These are phyloP conservation scores for Stegostoma tigrinum DNA, from an alignment of 2,113 vertebrate species.

Conservation along the genomic window DNA sequence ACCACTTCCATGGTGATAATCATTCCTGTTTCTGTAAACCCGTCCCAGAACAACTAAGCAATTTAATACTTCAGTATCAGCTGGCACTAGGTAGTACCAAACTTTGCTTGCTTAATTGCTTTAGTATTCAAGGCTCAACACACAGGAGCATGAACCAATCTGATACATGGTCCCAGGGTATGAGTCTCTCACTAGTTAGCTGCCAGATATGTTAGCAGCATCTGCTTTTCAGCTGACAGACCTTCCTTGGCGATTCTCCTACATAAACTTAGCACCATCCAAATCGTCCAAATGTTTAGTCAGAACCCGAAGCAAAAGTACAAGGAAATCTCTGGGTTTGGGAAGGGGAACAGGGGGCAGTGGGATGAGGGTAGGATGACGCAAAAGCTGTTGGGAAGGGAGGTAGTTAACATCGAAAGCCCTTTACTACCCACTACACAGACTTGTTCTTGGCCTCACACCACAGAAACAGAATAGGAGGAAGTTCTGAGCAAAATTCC, in stretches of 20 bases:
- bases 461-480: background rate
- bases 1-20: background rate
- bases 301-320: background rate
- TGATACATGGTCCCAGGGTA: background rate
- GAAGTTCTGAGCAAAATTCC: background rate
- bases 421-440: background rate
- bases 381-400: background rate
- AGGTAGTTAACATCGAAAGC: background rate
- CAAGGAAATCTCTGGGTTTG: background rate
- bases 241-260: background rate
- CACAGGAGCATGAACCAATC: background rate
- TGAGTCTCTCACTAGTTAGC: background rate
- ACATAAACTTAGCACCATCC: background rate
- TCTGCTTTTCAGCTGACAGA: background rate
- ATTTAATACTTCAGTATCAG: background rate
- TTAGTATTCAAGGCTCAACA: background rate
- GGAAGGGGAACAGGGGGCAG: background rate
- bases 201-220: constrained; percentile 2
- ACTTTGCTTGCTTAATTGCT: background rate
- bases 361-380: background rate
- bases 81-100: background rate
- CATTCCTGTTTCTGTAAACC: background rate
- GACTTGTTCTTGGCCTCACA: background rate
- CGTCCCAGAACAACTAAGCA: background rate
- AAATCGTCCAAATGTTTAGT: background rate